phyloP scores from a whole-genome alignment of 2,113 vertebrate species.

The Etheostoma cragini region DNA sequence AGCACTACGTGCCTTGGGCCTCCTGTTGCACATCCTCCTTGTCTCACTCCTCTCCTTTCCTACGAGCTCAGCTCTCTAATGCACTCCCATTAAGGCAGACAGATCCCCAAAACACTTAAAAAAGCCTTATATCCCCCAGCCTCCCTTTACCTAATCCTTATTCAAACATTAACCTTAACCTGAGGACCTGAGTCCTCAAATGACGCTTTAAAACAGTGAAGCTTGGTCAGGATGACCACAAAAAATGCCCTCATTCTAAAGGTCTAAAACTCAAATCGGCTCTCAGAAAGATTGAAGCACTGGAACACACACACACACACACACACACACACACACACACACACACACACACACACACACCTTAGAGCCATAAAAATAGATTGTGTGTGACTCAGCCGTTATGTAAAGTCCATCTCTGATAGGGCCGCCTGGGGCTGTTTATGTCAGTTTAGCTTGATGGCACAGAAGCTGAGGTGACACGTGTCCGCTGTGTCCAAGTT shows the following conservation, averaged over 20 bases:
- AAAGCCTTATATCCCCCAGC: background rate
- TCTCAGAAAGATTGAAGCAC: conserved; percentile 53
- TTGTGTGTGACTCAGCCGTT: conserved; percentile 82
- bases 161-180: background rate
- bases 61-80: background rate
- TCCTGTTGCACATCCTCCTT: conserved; percentile 9
- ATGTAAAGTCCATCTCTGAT: conserved; percentile 84
- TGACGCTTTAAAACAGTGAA: conserved; percentile 1
- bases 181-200: background rate
- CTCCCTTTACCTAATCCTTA: background rate
- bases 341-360: conserved; percentile 62
- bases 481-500: conserved; percentile 75
- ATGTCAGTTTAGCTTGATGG: conserved; percentile 81
- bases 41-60: background rate
- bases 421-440: conserved; percentile 77
- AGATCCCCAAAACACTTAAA: background rate
- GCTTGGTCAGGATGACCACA: conserved; percentile 44
- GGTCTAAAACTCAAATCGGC: conserved; percentile 59
- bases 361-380: conserved; percentile 83
- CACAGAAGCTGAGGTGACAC: conserved; percentile 77
- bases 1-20: background rate
- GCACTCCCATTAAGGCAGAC: background rate
- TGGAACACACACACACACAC: conserved; percentile 15
- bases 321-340: conserved; percentile 9
- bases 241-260: conserved; percentile 52